Evolutionary conservation across 2,888 invertebrate genomes (phyloP).

Genomic region (Antheraea yamamai): DNA sequence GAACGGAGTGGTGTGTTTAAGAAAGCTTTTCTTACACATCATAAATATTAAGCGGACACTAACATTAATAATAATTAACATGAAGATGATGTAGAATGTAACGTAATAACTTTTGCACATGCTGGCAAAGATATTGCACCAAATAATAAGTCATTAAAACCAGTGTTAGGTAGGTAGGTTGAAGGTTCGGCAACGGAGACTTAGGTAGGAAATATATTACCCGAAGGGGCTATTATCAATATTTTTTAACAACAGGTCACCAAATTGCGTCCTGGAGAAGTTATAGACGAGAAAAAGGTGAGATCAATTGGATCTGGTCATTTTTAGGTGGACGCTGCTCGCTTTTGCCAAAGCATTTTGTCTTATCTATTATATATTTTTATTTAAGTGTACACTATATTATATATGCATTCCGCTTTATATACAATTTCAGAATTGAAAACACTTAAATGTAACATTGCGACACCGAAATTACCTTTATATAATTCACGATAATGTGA

Average conservation of each 20-base stretch:
- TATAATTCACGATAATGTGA: not conserved
- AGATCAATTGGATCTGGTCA: slow-evolving; percentile 81
- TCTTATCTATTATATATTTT: slow-evolving; percentile 51
- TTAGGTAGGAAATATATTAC: slow-evolving; percentile 52
- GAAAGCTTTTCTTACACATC: slow-evolving; percentile 57
- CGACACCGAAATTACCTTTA: not conserved
- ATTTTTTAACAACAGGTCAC: slow-evolving; percentile 86
- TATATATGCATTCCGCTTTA: not conserved
- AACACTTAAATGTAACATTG: slow-evolving; percentile 7
- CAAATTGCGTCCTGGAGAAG: slow-evolving; percentile 96
- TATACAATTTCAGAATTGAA: not conserved
- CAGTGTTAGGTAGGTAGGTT: slow-evolving; percentile 46
- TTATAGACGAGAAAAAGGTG: slow-evolving; percentile 97
- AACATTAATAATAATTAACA: slow-evolving; percentile 70
- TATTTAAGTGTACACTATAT: slow-evolving; percentile 42
- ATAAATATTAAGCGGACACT: slow-evolving; percentile 58
- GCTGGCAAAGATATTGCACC: slow-evolving; percentile 68
- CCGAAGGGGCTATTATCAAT: slow-evolving; percentile 70
- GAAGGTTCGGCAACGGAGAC: slow-evolving; percentile 78
- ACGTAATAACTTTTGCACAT: slow-evolving; percentile 74
- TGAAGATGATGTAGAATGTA: slow-evolving; percentile 61
- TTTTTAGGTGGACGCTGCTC: slow-evolving; percentile 79
- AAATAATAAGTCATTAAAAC: slow-evolving; percentile 53
- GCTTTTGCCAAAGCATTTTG: slow-evolving; percentile 80
- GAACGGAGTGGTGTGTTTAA: slow-evolving; percentile 57